Conservation (phyloP, 2,113 vertebrate genomes). For the Arenaria interpres region DNA sequence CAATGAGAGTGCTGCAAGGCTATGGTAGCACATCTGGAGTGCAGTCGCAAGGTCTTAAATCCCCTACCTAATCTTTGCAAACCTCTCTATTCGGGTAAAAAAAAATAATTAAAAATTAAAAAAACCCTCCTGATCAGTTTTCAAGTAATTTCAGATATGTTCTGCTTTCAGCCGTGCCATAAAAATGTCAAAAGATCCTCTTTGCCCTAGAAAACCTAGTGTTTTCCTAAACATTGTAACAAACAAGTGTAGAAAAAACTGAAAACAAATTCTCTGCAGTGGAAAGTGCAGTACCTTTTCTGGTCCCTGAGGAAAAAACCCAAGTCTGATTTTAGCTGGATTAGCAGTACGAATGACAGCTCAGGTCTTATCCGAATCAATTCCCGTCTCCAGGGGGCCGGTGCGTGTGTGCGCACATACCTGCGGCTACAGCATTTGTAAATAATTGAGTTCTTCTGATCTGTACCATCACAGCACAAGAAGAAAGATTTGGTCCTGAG, state of each 20-base stretch:
- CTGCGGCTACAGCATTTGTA: not conserved
- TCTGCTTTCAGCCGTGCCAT: not conserved
- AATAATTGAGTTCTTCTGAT: slow-evolving; percentile 58
- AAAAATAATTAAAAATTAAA: not conserved
- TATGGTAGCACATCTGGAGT: not conserved
- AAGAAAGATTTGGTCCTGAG: slow-evolving; percentile 54
- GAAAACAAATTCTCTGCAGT: not conserved
- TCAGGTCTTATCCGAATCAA: slow-evolving; percentile 13
- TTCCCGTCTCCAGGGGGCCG: not conserved
- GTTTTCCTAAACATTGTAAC: not conserved
- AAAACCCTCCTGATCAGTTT: not conserved
- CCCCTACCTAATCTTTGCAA: not conserved
- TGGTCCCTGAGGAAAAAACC: not conserved
- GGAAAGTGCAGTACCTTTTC: not conserved
- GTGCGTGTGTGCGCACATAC: not conserved
- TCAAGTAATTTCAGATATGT: not conserved
- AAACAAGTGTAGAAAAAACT: not conserved
- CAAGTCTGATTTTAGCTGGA: slow-evolving; percentile 16
- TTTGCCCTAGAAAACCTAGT: not conserved
- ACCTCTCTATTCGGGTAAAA: not conserved
- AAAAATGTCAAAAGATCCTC: not conserved
- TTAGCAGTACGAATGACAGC: slow-evolving; percentile 7
- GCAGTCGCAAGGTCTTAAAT: not conserved
- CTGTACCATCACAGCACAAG: not conserved
- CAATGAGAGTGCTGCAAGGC: not conserved